phyloP scores from a whole-genome alignment of 2,113 vertebrate species.

The Caranx ignobilis region DNA sequence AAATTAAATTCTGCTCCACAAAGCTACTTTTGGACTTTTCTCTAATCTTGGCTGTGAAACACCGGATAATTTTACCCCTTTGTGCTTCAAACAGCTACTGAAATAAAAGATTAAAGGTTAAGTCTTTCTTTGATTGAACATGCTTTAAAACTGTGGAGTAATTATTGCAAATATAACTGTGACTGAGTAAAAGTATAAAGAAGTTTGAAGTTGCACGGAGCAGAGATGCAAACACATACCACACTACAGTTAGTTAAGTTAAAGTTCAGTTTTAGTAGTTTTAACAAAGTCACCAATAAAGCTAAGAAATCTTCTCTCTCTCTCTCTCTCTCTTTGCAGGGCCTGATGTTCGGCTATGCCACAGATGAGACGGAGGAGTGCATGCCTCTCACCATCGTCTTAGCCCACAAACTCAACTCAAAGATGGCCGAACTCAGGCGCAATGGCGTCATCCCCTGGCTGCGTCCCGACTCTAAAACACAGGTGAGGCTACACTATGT shows the following conservation, averaged over 20 bases:
- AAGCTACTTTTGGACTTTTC: no score
- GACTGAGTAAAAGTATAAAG: no score
- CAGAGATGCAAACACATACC: no score
- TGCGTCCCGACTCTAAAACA: constrained; percentile 96
- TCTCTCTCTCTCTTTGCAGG: constrained; percentile 77
- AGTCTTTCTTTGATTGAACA: no score
- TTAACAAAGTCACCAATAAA: no score
- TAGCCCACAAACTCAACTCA: constrained; percentile 94
- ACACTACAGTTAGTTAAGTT: no score
- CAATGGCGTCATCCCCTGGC: constrained; percentile 87
- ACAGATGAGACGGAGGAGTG: constrained; percentile 97
- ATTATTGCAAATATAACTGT: no score
- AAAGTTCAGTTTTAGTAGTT: no score
- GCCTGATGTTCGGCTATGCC: constrained; percentile 98
- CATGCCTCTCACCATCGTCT: constrained; percentile 95
- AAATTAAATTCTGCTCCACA: no score
- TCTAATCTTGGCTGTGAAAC: no score
- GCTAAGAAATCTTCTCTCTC: not conserved
- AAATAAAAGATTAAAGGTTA: not conserved
- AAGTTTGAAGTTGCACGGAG: no score
- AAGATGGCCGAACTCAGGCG: constrained; percentile 93
- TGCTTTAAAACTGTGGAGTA: no score
- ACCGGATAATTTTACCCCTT: not conserved
- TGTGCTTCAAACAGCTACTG: not conserved
- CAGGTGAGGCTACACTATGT: constrained; percentile 83